Conservation (phyloP, 2,113 vertebrate genomes). For the Ariopsis seemanni region DNA sequence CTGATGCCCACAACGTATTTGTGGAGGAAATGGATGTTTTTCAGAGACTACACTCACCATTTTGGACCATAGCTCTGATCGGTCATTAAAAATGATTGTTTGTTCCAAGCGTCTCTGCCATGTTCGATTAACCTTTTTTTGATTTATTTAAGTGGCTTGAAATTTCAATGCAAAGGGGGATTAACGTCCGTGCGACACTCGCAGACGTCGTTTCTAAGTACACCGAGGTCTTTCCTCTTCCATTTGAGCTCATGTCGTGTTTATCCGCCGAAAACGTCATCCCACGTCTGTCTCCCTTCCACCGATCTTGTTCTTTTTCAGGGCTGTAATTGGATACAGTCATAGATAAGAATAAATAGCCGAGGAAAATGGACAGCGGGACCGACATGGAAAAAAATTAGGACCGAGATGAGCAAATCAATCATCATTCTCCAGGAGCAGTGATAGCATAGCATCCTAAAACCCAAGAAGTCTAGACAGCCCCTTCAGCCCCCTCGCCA, state of each 20-base stretch:
- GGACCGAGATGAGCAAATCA: conserved; percentile 50
- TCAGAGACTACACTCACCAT: not conserved
- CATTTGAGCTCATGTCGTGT: not conserved
- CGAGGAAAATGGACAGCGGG: conserved; percentile 31
- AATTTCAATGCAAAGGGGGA: no score
- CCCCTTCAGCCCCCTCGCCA: not conserved
- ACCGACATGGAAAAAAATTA: conserved; percentile 16
- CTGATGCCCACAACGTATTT: not conserved
- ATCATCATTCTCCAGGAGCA: conserved; percentile 44
- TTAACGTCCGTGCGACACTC: not conserved
- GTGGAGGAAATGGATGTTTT: not conserved
- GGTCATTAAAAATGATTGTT: not conserved
- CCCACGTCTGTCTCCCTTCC: not conserved
- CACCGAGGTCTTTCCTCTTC: not conserved
- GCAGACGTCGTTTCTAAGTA: not conserved
- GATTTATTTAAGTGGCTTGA: not conserved
- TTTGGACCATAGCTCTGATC: not conserved
- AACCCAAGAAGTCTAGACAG: conserved; percentile 58
- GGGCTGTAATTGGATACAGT: not conserved
- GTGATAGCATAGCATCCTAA: conserved; percentile 47
- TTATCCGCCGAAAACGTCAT: not conserved
- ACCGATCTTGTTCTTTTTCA: not conserved
- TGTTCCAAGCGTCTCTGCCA: not conserved
- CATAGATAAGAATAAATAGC: conserved; percentile 20
- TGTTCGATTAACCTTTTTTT: not conserved